Evolutionary conservation across 2,113 vertebrate species (phyloP).

Genomic region (Hydrolagus affinis): DNA sequence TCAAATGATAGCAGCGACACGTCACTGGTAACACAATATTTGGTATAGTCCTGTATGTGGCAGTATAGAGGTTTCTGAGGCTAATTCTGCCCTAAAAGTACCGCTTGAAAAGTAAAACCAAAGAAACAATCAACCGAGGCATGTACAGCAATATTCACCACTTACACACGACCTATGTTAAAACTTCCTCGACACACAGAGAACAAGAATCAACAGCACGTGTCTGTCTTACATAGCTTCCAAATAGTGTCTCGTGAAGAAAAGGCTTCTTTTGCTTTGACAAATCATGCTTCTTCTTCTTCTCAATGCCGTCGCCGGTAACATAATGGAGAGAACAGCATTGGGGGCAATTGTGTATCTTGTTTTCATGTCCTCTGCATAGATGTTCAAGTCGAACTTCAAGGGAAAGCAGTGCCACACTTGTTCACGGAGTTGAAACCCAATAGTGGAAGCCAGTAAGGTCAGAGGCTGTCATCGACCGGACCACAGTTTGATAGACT

Average conservation of each 20-base stretch:
- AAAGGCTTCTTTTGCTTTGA: constrained; percentile 23
- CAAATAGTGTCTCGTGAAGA: constrained; percentile 30
- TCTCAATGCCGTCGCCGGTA: constrained; percentile 16
- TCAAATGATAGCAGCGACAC: background rate
- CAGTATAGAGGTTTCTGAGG: constrained; percentile 24
- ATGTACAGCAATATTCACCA: constrained; percentile 32
- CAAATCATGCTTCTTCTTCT: constrained; percentile 23
- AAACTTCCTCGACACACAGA: constrained; percentile 31
- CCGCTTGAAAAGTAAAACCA: constrained; percentile 16
- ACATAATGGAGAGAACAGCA: constrained; percentile 19
- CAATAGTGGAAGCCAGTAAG: constrained; percentile 31
- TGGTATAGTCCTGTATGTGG: constrained; percentile 23
- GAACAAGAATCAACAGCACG: constrained; percentile 32
- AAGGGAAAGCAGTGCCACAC: constrained; percentile 23
- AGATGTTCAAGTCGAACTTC: constrained; percentile 29
- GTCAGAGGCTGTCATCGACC: constrained; percentile 29
- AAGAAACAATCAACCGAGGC: background rate
- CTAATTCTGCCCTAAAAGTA: constrained; percentile 19
- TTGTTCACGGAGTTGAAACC: constrained; percentile 18
- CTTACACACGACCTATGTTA: constrained; percentile 29
- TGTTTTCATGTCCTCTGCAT: constrained; percentile 22
- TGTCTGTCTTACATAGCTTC: constrained; percentile 32
- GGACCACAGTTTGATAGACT: constrained; percentile 29
- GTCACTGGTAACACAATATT: background rate
- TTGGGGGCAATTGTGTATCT: constrained; percentile 22